These are phyloP conservation scores for Manis javanica DNA, from an alignment of 2,797 vertebrate genomes.

Conservation along the genomic window DNA sequence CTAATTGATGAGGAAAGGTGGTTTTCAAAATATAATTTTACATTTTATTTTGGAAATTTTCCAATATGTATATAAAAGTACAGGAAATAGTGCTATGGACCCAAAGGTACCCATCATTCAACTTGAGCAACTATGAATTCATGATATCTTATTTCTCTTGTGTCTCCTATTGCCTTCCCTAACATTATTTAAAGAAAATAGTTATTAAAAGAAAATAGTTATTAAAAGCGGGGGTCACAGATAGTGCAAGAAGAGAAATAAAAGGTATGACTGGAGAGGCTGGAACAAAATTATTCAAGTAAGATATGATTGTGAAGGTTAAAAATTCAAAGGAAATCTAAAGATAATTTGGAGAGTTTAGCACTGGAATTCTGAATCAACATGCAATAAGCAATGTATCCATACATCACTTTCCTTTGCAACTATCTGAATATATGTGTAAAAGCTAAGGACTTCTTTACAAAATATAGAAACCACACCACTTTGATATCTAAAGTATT, in stretches of 20 bases:
- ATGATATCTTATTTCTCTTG: neutral
- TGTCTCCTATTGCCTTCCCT: neutral
- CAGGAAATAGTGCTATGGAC: neutral
- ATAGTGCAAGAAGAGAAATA: neutral
- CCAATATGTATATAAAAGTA: neutral
- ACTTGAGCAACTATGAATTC: neutral
- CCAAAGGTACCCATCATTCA: neutral
- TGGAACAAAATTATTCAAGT: neutral
- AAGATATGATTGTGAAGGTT: neutral
- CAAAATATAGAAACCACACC: neutral
- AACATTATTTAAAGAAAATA: neutral
- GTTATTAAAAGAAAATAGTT: constrained; percentile 1
- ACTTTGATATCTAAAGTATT: neutral
- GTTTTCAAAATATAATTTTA: neutral
- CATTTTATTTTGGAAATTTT: neutral
- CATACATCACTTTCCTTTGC: neutral
- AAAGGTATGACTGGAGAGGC: neutral
- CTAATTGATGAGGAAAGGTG: neutral
- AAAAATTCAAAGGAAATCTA: constrained; percentile 22
- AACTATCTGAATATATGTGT: neutral
- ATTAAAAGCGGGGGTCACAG: neutral
- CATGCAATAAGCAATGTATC: neutral
- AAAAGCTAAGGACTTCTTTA: constrained; percentile 29
- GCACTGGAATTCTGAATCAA: neutral
- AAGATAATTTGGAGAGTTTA: neutral